Evolutionary conservation across 23 tunicate species (phyloP).

Genomic region (Clavelina lepadiformis): DNA sequence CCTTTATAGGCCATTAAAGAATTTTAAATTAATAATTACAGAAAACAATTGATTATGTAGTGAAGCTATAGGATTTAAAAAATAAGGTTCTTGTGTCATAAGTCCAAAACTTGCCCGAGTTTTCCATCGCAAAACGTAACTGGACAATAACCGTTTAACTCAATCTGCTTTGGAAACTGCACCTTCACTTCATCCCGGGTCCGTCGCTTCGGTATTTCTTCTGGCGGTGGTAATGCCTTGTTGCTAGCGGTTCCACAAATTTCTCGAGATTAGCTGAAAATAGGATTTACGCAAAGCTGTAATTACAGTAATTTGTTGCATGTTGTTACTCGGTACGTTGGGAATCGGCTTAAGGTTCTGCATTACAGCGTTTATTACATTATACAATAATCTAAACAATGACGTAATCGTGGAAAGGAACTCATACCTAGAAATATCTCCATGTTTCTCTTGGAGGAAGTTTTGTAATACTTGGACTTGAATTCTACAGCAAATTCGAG

Average conservation of each 20-base stretch:
- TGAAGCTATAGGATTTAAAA: no score
- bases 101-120: constrained; percentile 48
- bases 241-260: constrained; percentile 73
- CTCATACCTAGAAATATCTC: constrained; percentile 65
- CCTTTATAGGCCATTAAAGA: no score
- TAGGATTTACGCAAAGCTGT: no score
- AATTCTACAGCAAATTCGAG: constrained; percentile 79
- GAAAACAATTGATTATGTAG: no score
- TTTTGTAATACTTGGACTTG: constrained; percentile 70
- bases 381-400: no score
- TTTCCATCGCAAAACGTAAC: constrained; percentile 65
- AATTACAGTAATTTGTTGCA: no score
- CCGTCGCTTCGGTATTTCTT: constrained; percentile 49
- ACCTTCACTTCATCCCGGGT: constrained; percentile 53
- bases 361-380: no score
- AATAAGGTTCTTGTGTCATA: no score
- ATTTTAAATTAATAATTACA: no score
- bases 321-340: no score
- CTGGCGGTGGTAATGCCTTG: constrained; percentile 31
- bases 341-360: no score
- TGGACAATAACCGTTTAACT: constrained; percentile 84
- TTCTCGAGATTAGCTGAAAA: constrained; percentile 62
- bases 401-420: no score
- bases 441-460: constrained; percentile 38
- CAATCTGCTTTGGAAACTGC: constrained; percentile 68